Evolutionary conservation across 2,888 invertebrate species (phyloP), one percentile per base, ranked within the genome.

Genomic region (Lithophane semibrunnea): DNA sequence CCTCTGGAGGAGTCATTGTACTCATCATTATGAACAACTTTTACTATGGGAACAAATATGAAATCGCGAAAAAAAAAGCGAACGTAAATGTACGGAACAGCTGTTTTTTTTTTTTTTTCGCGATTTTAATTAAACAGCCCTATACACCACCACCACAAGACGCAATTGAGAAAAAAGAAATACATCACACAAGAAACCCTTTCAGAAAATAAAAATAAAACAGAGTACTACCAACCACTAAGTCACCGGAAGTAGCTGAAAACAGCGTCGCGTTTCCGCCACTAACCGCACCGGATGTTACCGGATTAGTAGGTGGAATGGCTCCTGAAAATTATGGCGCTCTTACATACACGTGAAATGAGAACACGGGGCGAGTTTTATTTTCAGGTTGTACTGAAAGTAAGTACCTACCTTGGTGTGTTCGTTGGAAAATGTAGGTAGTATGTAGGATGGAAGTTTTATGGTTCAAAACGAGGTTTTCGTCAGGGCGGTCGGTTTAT

Each of bases 191-290:
- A 64, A 67, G 16, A 71, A 75, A 73, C 58, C 58, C 64, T 70
- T 65, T 52, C 58, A 47, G 61, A 47, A 54, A 65, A 79, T 64
- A 80, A 90, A 91, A 91, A 90, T 90, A 86, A 86, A 88, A 86
- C 72, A 82, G 56, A 77, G 77, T 70, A 82, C 67, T 67, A 61
- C 80, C 72, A 63, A 81, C 88, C 88, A 90, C 88, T 92, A 90
- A 91, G 91, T 90, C 87, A 87, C 88, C 85, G 91, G 90, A 91
- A 90, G 89, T 90, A 84, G 89, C 86, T 87, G 91, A 91, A 92
- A 91, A 92, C 90, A 89, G 90, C 86, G 90, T 90, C 88, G 88
- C 84, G 84, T 90, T 89, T 91, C 92, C 90, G 86, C 87, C 85
- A 82, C 86, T 90, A 88, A 86, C 87, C 79, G 86, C 75, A 77